Percentiles rank a stretch among this genome's conserved stretches.
Conservation (phyloP, 2,797 vertebrate genomes). For the Spinus pinus region DNA sequence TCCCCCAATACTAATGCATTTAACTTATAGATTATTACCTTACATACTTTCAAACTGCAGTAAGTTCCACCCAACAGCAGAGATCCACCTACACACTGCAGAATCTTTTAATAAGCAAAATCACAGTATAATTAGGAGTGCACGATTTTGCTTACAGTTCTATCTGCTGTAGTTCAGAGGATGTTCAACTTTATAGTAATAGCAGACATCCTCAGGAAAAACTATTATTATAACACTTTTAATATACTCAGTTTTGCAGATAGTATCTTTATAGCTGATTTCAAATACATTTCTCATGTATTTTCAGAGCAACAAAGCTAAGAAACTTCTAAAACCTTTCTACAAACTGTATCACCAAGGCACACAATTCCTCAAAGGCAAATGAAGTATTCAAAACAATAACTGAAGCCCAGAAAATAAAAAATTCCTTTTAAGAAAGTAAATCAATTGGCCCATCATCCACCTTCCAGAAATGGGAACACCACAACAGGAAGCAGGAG, state of each 20-base stretch:
- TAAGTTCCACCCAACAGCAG: neutral
- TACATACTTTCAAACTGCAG: neutral
- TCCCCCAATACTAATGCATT: neutral
- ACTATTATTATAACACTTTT: neutral
- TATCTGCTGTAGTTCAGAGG: neutral
- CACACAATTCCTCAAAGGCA: neutral
- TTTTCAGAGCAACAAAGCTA: neutral
- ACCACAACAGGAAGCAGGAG: neutral
- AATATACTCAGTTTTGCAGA: neutral
- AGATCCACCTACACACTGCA: neutral
- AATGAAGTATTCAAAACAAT: neutral
- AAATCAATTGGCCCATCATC: neutral
- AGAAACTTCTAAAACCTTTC: neutral
- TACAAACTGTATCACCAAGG: neutral
- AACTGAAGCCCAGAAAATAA: neutral
- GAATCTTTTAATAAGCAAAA: conserved; percentile 29
- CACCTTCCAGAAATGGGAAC: neutral
- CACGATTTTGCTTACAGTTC: neutral
- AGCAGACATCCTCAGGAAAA: neutral
- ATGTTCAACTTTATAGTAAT: neutral
- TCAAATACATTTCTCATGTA: neutral
- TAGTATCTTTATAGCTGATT: neutral
- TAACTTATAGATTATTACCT: neutral
- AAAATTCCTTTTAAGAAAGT: neutral
- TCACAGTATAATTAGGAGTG: neutral